These are phyloP conservation scores for Clavelina lepadiformis DNA, from an alignment of 23 tunicate species.

Conservation along the genomic window DNA sequence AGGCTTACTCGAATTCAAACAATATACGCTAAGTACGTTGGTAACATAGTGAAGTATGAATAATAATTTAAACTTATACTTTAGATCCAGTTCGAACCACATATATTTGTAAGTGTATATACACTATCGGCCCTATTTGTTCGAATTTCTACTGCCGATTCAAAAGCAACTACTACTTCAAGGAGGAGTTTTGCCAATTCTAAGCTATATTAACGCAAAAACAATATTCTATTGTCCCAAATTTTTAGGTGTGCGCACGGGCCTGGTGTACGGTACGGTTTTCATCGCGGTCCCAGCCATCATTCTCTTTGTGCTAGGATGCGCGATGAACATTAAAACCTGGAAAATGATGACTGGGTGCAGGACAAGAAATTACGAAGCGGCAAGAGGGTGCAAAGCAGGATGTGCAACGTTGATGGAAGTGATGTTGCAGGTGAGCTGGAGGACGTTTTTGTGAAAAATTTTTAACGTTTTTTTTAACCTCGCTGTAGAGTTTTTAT, in stretches of 20 bases:
- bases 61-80: too few species aligned
- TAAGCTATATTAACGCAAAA: background rate
- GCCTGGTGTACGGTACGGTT: constrained; percentile 47
- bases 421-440: constrained; percentile 42
- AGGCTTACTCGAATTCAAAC: too few species aligned
- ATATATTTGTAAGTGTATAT: background rate
- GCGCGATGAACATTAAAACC: constrained; percentile 57
- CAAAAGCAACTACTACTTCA: background rate
- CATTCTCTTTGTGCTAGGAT: constrained; percentile 42
- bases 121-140: background rate
- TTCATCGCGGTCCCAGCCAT: constrained; percentile 57
- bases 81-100: too few species aligned
- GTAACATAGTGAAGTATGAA: too few species aligned
- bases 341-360: constrained; percentile 79
- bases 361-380: constrained; percentile 22
- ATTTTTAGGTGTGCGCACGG: too few species aligned
- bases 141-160: background rate
- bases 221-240: background rate
- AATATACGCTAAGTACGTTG: too few species aligned
- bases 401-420: constrained; percentile 50
- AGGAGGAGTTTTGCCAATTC: background rate
- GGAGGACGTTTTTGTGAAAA: too few species aligned
- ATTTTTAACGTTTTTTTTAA: too few species aligned
- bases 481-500: too few species aligned
- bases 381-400: constrained; percentile 42